Base-by-base conservation (phyloP, 2,113 vertebrate species). In the Himantopus leucocephalus region DNA sequence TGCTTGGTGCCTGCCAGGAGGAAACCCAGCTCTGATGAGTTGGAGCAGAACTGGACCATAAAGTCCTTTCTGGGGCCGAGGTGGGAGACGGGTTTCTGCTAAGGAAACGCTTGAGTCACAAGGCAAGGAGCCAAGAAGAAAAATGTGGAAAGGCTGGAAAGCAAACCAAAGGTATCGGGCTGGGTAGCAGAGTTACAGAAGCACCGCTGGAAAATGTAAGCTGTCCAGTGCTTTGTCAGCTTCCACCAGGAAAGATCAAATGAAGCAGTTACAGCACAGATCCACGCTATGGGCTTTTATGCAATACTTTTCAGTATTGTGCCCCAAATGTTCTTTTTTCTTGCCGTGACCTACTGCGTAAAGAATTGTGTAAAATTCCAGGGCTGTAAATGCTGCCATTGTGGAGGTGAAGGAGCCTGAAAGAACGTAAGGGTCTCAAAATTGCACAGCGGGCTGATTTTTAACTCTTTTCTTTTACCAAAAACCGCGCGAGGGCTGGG, bases 351-450 rank as follows among this genome's bases (percentile, higher is more conserved):
- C 55, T 85, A 75, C 52, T 88, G 79, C 21, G 1, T 93, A 84
- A 90, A 88, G 48, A 68, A 92, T 72, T 95, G 78, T 82, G 62
- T 74, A 95, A 90, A 91, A 96, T 92, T 96, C 89, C 73, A 77
- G 45, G 60, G 27, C 64, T 92, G 34, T 85, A 95, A 94, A 91
- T 80, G 43, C 39, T 94, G 79, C 41, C 5, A 4, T 77, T 91
- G 80, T 62, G 45, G 63, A 94, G 75, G 70, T 85, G 35, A 92
- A 83, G 52, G 48, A 91, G 24, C 23, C 74, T 92, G 67, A 77
- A 86, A 88, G 78, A 81, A 55, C n/a, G 34, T 21, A 62, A 50
- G 9, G 22, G 13, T 87, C 21, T 92, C 48, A 73, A 76, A 91
- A 79, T 20, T 92, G 50, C 32, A 20, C 13, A 37, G 58, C 2